phyloP scores from a whole-genome alignment of 2,797 vertebrate species.

The Pseudochirops cupreus region DNA sequence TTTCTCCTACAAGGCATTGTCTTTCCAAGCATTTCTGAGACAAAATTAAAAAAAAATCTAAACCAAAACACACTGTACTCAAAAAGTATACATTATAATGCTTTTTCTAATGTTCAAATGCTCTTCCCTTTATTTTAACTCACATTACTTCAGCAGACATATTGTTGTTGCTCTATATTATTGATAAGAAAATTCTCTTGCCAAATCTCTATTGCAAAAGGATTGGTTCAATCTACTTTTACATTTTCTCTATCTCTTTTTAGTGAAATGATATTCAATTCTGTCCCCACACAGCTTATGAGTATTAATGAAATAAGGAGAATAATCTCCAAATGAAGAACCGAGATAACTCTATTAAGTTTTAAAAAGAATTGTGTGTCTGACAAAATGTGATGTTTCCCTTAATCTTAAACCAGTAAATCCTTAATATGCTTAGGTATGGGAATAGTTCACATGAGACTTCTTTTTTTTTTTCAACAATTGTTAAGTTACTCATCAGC shows the following conservation, averaged over 20 bases:
- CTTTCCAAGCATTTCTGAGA: background rate
- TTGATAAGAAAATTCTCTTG: background rate
- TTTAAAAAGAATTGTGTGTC: constrained; percentile 1
- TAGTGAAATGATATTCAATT: constrained; percentile 55
- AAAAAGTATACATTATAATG: background rate
- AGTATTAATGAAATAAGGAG: background rate
- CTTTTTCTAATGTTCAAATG: background rate
- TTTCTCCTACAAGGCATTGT: background rate
- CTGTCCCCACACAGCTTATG: background rate
- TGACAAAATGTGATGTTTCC: background rate
- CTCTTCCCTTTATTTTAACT: background rate
- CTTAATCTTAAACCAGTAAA: constrained; percentile 39
- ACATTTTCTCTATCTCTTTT: constrained; percentile 26
- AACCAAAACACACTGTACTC: background rate
- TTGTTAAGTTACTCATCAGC: constrained; percentile 39
- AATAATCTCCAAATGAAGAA: constrained; percentile 48
- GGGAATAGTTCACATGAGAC: background rate
- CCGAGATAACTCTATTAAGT: background rate
- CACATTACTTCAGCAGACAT: background rate
- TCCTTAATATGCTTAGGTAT: constrained; percentile 33
- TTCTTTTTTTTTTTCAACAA: constrained; percentile 1
- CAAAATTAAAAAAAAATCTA: background rate
- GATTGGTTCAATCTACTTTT: constrained; percentile 45
- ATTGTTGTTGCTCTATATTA: background rate
- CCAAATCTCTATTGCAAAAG: background rate